Conservation (phyloP, 2,888 invertebrate genomes). For the Patella pellucida region DNA sequence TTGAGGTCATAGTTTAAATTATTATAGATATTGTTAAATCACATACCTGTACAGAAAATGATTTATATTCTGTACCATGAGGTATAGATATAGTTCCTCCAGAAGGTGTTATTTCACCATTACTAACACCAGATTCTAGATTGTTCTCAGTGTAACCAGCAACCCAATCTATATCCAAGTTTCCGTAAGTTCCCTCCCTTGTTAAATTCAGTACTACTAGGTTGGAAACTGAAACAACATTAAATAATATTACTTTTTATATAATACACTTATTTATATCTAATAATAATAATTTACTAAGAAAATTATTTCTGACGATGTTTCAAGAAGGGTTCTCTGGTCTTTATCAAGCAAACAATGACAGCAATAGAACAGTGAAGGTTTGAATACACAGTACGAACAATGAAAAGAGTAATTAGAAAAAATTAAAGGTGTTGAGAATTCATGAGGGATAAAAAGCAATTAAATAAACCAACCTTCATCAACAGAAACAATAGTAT, state of each 20-base stretch:
- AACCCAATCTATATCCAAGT: conserved; percentile 56
- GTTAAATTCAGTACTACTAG: conserved; percentile 46
- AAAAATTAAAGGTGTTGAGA: no score
- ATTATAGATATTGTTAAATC: background rate
- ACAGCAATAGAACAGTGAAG: no score
- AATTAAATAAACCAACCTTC: conserved; percentile 49
- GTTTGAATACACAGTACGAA: no score
- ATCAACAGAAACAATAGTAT: conserved; percentile 51
- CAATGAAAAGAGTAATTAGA: no score
- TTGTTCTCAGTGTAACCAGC: conserved; percentile 51
- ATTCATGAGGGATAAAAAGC: no score
- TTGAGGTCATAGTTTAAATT: no score
- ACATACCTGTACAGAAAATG: conserved; percentile 58
- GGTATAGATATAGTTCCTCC: conserved; percentile 50
- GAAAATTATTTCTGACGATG: no score
- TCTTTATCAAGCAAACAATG: no score
- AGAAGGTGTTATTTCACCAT: conserved; percentile 54
- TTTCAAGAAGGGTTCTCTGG: no score
- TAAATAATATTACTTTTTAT: conserved; percentile 6
- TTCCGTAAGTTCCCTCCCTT: conserved; percentile 62
- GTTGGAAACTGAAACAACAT: conserved; percentile 37
- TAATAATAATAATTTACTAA: no score
- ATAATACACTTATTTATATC: no score
- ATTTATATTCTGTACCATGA: conserved; percentile 54
- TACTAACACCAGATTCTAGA: conserved; percentile 45